Percentiles rank a stretch among this genome's conserved stretches.
Evolutionary conservation across 30 jellyfish, hydroid and myxozoan genomes (phyloP).

Genomic region (Hydractinia symbiolongicarpus): DNA sequence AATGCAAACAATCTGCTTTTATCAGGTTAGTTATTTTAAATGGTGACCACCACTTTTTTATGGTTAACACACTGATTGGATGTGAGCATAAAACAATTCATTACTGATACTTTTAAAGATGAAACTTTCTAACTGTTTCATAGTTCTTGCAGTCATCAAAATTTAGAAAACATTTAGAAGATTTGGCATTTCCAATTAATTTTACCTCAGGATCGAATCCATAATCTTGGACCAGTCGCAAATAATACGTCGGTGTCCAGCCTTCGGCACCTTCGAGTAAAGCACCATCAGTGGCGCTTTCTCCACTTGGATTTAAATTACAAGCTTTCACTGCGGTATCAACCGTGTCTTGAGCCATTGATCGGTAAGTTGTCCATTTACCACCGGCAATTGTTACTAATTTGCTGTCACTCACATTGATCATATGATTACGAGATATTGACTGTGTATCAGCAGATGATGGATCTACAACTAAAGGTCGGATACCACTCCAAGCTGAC

Average conservation of each 20-base stretch:
- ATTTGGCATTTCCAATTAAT: too few relatives aligned
- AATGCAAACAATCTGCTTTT: too few relatives aligned
- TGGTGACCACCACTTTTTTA: too few relatives aligned
- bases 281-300: conserved; percentile 58
- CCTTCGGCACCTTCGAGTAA: conserved; percentile 87
- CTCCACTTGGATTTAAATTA: neutral
- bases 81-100: too few relatives aligned
- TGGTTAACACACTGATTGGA: too few relatives aligned
- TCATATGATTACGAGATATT: conserved; percentile 84
- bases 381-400: conserved; percentile 97
- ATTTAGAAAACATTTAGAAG: too few relatives aligned
- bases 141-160: too few relatives aligned
- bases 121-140: too few relatives aligned
- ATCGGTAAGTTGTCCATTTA: conserved; percentile 98
- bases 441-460: conserved; percentile 83
- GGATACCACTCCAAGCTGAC: conserved; percentile 99
- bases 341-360: conserved; percentile 94
- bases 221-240: conserved; percentile 73
- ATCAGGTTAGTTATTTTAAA: too few relatives aligned
- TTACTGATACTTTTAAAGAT: too few relatives aligned
- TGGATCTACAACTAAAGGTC: conserved; percentile 94
- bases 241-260: conserved; percentile 76
- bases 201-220: conserved; percentile 89
- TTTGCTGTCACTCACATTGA: conserved; percentile 59
- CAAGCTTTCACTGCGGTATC: conserved; percentile 59